Evolutionary conservation across 1,140 invertebrate species (phyloP).

Genomic region (Dufourea novaeangliae): DNA sequence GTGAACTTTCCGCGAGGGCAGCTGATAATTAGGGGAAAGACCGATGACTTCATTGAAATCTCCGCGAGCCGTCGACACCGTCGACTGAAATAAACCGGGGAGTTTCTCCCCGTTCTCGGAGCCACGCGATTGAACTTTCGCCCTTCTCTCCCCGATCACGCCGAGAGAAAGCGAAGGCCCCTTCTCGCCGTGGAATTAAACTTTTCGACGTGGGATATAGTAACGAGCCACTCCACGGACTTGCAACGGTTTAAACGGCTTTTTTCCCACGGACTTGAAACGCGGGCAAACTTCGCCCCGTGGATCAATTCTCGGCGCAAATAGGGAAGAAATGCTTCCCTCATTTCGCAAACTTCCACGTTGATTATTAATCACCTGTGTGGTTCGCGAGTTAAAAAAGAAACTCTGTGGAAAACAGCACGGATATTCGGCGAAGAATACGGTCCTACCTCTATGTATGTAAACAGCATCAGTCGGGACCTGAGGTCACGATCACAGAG

Average conservation of each 20-base stretch:
- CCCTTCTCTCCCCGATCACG: not conserved
- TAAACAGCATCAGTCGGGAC: no score
- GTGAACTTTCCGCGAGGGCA: not conserved
- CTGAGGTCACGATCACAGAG: no score
- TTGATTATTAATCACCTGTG: no score
- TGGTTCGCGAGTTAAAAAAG: no score
- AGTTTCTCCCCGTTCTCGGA: conserved; percentile 4
- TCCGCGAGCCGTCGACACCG: not conserved
- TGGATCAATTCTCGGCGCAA: not conserved
- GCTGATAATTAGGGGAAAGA: conserved; percentile 7
- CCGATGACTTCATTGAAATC: not conserved
- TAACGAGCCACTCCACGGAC: not conserved
- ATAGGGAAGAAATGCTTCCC: no score
- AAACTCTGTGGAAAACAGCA: no score
- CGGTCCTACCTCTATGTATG: no score
- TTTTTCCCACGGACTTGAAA: not conserved
- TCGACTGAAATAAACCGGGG: not conserved
- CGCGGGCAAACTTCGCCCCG: not conserved
- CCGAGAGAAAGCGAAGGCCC: not conserved
- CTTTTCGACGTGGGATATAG: not conserved
- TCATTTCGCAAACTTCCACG: no score
- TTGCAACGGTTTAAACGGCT: not conserved
- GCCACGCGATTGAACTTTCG: not conserved
- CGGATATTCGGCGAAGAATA: no score
- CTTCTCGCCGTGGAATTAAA: conserved; percentile 16